Evolutionary conservation across 92 coral and sea anemone species (phyloP), one percentile per base, ranked within the genome.

Genomic region (Phymanthus crucifer): DNA sequence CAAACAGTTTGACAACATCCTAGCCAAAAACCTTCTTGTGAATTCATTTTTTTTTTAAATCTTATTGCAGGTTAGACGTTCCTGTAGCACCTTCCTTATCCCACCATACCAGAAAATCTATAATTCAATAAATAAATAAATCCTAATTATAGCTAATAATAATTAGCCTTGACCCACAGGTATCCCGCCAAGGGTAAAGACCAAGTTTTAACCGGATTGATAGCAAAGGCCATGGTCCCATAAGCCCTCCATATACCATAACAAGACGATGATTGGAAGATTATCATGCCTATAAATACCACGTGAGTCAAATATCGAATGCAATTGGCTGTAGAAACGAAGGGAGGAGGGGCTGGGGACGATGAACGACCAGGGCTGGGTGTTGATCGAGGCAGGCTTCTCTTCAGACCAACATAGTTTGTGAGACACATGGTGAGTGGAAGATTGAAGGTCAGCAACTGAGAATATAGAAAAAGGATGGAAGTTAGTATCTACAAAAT

Each of bases 121-220:
- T 7, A 21, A 21, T 54, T 24, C 29, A 2, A 61, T 61, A 61
- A 61, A 61, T 61, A 61, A 61, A 18, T 27, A 61, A 27, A 24
- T 24, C 34, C 8, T 29, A 61, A 57, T 23, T 4, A 21, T 9
- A 37, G 38, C 47, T 47, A 61, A 21, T 64, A 79, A 79, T 67
- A 70, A 37, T 73, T 82, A 32, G 81, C 87, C 32, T 66, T 86
- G 75, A 75, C 54, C 77, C 85, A 85, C 87, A 89, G 82, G 79
- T 78, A 89, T 1, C 84, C 74, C 29, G 90, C 83, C 19, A 92
- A 80, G 7, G 83, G 56, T 56, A 92, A 46, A 16, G 98, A 94
- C 98, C 98, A 94, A 36, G 91, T 90, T 74, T 94, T 94, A 0
- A 89, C 98, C 14, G 98, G 98, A 13, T 90, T 84, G 12, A 94